A percentile compares a stretch with the other conserved stretches of the same genome.
Conservation (phyloP, 2,797 vertebrate species). For the Xiphophorus birchmanni region DNA sequence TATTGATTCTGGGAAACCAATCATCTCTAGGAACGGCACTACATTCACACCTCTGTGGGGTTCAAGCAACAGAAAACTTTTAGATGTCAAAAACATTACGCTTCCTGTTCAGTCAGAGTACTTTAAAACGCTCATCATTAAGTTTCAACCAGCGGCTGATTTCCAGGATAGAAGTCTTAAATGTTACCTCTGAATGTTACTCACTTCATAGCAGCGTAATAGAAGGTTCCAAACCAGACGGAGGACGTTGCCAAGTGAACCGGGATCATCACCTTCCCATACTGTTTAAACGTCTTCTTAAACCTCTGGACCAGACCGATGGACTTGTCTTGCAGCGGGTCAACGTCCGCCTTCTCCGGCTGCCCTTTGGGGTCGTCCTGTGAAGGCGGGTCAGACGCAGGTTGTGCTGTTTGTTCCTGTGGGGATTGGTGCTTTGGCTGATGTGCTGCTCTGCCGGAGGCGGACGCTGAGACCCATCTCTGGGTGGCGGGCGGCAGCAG, state of each 20-base stretch:
- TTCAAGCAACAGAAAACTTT: not conserved
- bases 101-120: not conserved
- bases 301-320: constrained; percentile 91
- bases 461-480: constrained; percentile 76
- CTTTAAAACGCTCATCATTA: not conserved
- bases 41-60: constrained; percentile 91
- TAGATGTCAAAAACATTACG: not conserved
- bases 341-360: constrained; percentile 72
- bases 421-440: constrained; percentile 66
- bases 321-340: constrained; percentile 94
- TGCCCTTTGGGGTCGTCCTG: constrained; percentile 19
- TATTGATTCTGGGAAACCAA: constrained; percentile 90
- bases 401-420: constrained; percentile 30
- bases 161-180: not conserved
- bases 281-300: constrained; percentile 95
- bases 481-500: constrained; percentile 19
- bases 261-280: constrained; percentile 96
- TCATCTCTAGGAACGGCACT: constrained; percentile 90
- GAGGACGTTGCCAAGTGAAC: constrained; percentile 93
- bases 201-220: constrained; percentile 98
- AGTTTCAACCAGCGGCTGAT: not conserved
- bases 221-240: constrained; percentile 94
- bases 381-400: constrained; percentile 20
- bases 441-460: constrained; percentile 63
- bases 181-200: constrained; percentile 54